Evolutionary conservation across 64 coral and sea anemone genomes (phyloP).

Genomic region (Montipora capricornis): DNA sequence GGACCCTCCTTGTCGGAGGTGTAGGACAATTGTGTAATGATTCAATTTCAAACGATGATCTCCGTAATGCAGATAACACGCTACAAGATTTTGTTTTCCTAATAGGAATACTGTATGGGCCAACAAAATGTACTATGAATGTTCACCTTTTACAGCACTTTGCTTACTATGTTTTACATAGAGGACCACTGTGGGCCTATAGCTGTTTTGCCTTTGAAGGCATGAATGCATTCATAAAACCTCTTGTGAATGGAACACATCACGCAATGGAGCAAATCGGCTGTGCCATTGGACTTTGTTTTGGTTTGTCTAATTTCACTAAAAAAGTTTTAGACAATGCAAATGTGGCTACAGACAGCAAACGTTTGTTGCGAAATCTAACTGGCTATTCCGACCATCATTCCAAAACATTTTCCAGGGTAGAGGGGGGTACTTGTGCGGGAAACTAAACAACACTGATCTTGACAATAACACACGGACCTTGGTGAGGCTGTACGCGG

Average conservation of each 20-base stretch:
- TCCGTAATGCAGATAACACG: conserved; percentile 18
- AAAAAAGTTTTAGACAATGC: background rate
- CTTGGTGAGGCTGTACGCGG: conserved; percentile 17
- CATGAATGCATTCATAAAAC: conserved; percentile 25
- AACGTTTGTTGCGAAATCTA: conserved; percentile 31
- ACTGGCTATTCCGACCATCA: background rate
- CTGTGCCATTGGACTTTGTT: conserved; percentile 51
- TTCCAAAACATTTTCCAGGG: conserved; percentile 7
- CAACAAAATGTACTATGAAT: conserved; percentile 30
- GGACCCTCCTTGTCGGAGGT: conserved; percentile 50
- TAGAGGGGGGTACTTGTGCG: conserved; percentile 39
- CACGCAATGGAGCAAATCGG: conserved; percentile 57
- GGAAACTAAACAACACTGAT: background rate
- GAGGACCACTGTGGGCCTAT: conserved; percentile 67
- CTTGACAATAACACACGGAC: conserved; percentile 18
- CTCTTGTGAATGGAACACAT: conserved; percentile 45
- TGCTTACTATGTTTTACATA: conserved; percentile 27
- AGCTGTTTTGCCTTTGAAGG: conserved; percentile 76
- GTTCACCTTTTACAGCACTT: conserved; percentile 5
- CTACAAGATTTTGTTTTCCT: conserved; percentile 67
- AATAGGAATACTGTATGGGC: conserved; percentile 60
- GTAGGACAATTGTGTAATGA: conserved; percentile 51
- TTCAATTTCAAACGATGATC: conserved; percentile 25
- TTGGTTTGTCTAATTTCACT: conserved; percentile 53
- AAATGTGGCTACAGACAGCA: too few species aligned